These are phyloP conservation scores for Periparus ater DNA, from an alignment of 2,797 vertebrate genomes.

Conservation along the genomic window DNA sequence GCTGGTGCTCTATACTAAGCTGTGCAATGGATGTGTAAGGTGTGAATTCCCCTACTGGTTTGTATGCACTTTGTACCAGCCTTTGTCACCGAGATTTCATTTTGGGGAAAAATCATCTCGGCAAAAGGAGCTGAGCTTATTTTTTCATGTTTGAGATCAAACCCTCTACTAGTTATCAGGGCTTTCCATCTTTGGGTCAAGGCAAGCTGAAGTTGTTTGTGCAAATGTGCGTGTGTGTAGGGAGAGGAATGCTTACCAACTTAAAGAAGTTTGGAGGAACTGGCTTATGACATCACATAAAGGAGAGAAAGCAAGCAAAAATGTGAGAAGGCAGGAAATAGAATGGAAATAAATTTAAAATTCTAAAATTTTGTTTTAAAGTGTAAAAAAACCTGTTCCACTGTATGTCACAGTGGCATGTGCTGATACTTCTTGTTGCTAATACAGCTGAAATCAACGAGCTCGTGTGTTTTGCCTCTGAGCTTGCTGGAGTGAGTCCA, in stretches of 20 bases:
- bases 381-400: neutral
- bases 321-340: neutral
- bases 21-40: neutral
- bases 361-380: neutral
- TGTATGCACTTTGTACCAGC: rapidly evolving
- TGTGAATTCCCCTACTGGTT: neutral
- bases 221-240: neutral
- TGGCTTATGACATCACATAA: neutral
- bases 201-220: neutral
- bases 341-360: neutral
- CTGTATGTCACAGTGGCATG: neutral
- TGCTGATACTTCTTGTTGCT: neutral
- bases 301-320: neutral
- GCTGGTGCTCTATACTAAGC: conserved; percentile 7
- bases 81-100: neutral
- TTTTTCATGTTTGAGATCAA: neutral
- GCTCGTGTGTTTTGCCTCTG: neutral
- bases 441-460: neutral
- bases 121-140: neutral
- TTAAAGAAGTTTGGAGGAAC: neutral
- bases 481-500: neutral
- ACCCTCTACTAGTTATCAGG: neutral
- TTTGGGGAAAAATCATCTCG: rapidly evolving
- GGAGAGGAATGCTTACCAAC: neutral
- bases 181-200: neutral